Evolutionary conservation across 2,797 vertebrate genomes (phyloP), one percentile per base, ranked within the genome.

Genomic region (Chromobotia macracanthus): DNA sequence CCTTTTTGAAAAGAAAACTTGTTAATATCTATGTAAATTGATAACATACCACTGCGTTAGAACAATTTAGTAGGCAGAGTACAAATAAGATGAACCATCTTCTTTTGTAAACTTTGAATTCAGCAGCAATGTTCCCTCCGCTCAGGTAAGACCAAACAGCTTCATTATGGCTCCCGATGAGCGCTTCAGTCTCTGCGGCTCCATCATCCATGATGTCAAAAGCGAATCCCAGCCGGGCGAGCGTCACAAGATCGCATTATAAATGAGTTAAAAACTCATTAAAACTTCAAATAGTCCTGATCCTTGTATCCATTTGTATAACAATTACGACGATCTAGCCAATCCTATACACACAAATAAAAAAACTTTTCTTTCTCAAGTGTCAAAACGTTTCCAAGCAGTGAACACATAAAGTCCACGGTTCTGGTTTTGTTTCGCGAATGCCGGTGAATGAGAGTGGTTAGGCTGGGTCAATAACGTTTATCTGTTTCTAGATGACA

Each of bases 81-180:
- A 93, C 89, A 6, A 90, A 80, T 83, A 98, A 88, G 3, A 97
- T 87, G 16, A 97, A 82, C 96, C 97, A 97, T 65, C 97, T 92
- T 79, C 93, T 92, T 85, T 82, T 88, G 86, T 97, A 97, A 0
- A 87, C 69, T 77, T 85, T 92, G 76, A 94, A 92, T 0, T 1
- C 16, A 5, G 28, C n/a, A 2, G 61, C 18, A 25, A 18, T 10
- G 46, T 11, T 16, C 68, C 4, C 75, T 55, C 0, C n/a, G 0
- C 38, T 31, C 21, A 38, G 68, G 16, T 65, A 16, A 64, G 76
- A 66, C 0, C 75, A n/a, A 9, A 7, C 7, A 18, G 5, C 28
- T 11, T 55, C 18, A 38, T 21, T 53, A 48, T 12, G 56, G 51
- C 0, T 80, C 60, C 9, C 38, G 50, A 75, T 12, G 44, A 80